These are phyloP conservation scores for Macrobrachium nipponense DNA, from an alignment of 1,140 invertebrate species.

Conservation along the genomic window DNA sequence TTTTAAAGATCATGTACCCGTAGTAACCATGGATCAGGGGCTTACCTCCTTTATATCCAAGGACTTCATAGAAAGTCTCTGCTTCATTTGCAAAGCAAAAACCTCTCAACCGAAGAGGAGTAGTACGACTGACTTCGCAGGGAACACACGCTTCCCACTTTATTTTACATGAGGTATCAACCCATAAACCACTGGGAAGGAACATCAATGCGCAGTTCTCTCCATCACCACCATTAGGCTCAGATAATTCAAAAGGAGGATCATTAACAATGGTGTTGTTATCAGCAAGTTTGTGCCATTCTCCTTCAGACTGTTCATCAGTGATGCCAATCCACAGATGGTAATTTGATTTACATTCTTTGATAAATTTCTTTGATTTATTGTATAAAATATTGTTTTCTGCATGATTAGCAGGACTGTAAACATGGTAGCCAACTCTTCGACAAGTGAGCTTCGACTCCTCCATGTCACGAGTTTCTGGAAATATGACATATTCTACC, in stretches of 20 bases:
- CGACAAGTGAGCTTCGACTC: constrained; percentile 29
- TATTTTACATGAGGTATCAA: constrained; percentile 44
- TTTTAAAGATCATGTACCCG: constrained; percentile 33
- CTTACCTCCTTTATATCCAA: constrained; percentile 44
- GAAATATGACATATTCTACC: constrained; percentile 36
- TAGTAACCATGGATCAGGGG: constrained; percentile 54
- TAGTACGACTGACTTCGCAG: constrained; percentile 11
- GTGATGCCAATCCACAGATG: constrained; percentile 44
- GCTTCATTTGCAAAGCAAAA: constrained; percentile 39
- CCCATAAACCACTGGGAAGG: constrained; percentile 45
- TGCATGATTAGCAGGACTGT: constrained; percentile 4
- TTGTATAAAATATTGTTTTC: constrained; percentile 31
- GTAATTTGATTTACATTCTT: constrained; percentile 40
- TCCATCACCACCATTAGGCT: constrained; percentile 42
- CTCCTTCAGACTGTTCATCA: constrained; percentile 18
- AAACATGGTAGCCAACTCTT: constrained; percentile 34
- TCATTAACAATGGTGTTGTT: background rate
- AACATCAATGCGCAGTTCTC: constrained; percentile 52
- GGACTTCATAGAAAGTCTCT: constrained; percentile 35
- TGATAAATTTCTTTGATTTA: constrained; percentile 8
- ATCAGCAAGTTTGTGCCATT: constrained; percentile 30
- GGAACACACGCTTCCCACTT: constrained; percentile 38
- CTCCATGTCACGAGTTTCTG: constrained; percentile 8
- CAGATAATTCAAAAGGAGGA: constrained; percentile 23
- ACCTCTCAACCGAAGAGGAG: constrained; percentile 36